Base-by-base conservation (phyloP, 2,888 invertebrate genomes). In the Tipula vernalis region DNA sequence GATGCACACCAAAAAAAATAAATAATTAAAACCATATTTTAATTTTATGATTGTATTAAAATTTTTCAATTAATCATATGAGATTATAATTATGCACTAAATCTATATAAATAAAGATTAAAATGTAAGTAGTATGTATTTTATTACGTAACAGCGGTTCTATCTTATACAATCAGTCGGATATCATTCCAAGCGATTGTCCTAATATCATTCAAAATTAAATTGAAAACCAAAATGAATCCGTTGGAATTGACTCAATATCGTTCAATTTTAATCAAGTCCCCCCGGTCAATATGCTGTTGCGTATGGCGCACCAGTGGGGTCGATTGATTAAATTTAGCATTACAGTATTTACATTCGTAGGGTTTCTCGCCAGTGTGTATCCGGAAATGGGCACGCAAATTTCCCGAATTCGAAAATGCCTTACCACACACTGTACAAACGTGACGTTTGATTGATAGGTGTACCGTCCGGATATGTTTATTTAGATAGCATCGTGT, bases 401-500 rank as follows among this genome's bases (percentile, higher is more conserved):
- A 86, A 18, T 86, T 86, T n/a, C 86, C 57, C 3, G 86, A 57
- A 42, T 57, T 86, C n/a, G 36, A 71, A 71, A 86, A 86, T 13
- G 36, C 86, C 39, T 86, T 86, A 13, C 86, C 86, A 71, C 86
- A 86, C 18, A 57, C 86, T 1, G 86, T 44, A n/a, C 86, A 86
- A 18, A 39, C 57, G 12, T 86, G 86, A 28, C 57, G 51, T 71
- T 86, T 86, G 39, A 71, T 83, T 0, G 44, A 57, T 41, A 86
- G 15, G 39, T 86, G 86, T 0, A 86, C 86, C 12, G 86, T 57
- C 18, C 86, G 83, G 13, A 87, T 87, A 84, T 87, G 87, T 10
- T 39, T 85, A n/a, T 87, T 87, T n/a, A 87, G 36, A 36, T 86
- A 83, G n/a, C 39, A 51, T 15, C 18, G 39, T 39, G 36, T 84